Base-by-base conservation (phyloP, 2,888 invertebrate species). In the Heterodera filipjevi region DNA sequence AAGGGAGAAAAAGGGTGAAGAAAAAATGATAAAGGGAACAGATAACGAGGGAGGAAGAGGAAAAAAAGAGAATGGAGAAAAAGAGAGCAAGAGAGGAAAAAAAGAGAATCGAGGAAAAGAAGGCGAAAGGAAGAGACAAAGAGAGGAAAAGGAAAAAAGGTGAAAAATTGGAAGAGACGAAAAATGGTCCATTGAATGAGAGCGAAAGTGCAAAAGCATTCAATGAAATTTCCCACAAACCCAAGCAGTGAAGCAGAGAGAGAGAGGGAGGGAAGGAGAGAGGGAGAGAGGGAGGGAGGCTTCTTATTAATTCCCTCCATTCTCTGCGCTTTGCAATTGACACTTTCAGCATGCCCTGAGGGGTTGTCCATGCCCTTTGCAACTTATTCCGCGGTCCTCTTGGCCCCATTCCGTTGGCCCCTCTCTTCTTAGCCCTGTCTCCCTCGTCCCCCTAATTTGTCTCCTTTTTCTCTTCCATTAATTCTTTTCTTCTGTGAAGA, bases 291-390 rank as follows among this genome's bases (percentile, higher is more conserved):
- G 22, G 59, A 22, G 27, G n/a, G 59, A 59, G 32, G 10, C 68
- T 70, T 70, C 30, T 70, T 70, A 35, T 70, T 70, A 35, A 39
- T 70, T 22, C 44, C 32, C 16, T 68, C 68, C 35, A 3, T 68
- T 66, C 22, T 19, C 35, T 35, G 35, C 70, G 19, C 44, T 27
- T 44, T 70, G 22, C 70, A 39, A n/a, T 30, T 70, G 35, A 22
- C 44, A 39, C 70, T 70, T 70, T 44, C n/a, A 3, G 39, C 44
- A n/a, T n/a, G 35, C 70, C 32, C 68, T 68, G 14, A 3, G 32
- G 16, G 16, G 16, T 68, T 22, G 3, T 68, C 68, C 32, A 33
- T 35, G 16, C 35, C 16, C 35, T 68, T 22, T 3, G 32, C 68
- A 33, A 33, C 68, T 68, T 68, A 32, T 68, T 68, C 22, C 35